These are phyloP conservation scores for Diarsia dahlii DNA, from an alignment of 2,888 invertebrate genomes.

Conservation along the genomic window DNA sequence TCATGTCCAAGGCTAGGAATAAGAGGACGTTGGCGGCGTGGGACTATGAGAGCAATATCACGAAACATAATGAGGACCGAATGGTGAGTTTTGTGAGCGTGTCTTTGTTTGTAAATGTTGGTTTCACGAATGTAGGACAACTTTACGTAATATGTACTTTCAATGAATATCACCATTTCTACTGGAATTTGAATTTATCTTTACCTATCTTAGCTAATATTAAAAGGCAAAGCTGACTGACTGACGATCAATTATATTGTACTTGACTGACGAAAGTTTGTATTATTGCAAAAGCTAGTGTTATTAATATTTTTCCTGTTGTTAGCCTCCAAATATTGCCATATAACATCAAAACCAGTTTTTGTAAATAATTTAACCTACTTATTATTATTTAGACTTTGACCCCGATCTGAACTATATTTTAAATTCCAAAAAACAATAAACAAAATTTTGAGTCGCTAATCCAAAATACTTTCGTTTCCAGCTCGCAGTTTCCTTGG, in stretches of 20 bases:
- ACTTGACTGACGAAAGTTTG: no score
- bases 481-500: slow-evolving; percentile 81
- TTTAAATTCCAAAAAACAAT: not conserved
- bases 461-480: slow-evolving; percentile 45
- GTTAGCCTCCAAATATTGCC: not conserved
- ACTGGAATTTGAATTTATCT: no score
- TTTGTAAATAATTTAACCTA: not conserved
- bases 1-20: slow-evolving; percentile 90
- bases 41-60: slow-evolving; percentile 94
- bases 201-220: no score
- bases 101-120: not conserved
- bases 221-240: no score
- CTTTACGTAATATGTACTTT: not conserved
- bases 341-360: not conserved
- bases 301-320: not conserved
- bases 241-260: no score
- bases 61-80: slow-evolving; percentile 91
- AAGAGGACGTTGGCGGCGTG: slow-evolving; percentile 92
- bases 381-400: no score
- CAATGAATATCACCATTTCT: not conserved
- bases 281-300: not conserved
- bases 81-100: slow-evolving; percentile 74
- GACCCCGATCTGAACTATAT: no score
- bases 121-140: not conserved
- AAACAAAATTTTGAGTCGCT: not conserved